Evolutionary conservation across 1,140 invertebrate genomes (phyloP).

Genomic region (Sinonovacula constricta): DNA sequence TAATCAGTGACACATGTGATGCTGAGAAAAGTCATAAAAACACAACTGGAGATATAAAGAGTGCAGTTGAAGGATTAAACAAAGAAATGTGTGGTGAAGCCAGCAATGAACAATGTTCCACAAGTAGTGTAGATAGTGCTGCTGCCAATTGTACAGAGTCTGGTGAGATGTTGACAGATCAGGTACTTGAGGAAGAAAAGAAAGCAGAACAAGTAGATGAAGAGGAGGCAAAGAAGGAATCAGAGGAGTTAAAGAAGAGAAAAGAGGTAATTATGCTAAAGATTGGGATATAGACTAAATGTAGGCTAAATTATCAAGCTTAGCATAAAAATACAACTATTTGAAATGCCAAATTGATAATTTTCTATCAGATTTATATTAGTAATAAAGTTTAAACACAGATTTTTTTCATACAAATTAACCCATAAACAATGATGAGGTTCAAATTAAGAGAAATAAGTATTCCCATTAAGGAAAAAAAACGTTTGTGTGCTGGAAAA

Average conservation of each 20-base stretch:
- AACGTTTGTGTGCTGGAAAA: not conserved
- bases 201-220: constrained; percentile 43
- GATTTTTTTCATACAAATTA: not conserved
- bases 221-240: constrained; percentile 43
- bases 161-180: constrained; percentile 33
- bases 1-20: no score
- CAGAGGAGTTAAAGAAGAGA: constrained; percentile 9
- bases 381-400: not conserved
- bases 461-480: not conserved
- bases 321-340: not conserved
- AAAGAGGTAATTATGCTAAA: constrained; percentile 16
- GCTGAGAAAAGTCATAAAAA: no score
- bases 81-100: no score
- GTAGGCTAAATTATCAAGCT: not conserved
- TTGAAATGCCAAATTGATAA: not conserved
- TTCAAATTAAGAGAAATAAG: not conserved
- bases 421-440: not conserved
- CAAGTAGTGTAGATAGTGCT: no score
- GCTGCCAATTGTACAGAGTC: no score
- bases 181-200: constrained; percentile 44
- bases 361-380: not conserved
- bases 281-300: not conserved
- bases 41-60: no score
- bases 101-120: no score
- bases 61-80: no score